These are phyloP conservation scores for Parambassis ranga DNA, from an alignment of 2,797 vertebrate species.

Conservation along the genomic window DNA sequence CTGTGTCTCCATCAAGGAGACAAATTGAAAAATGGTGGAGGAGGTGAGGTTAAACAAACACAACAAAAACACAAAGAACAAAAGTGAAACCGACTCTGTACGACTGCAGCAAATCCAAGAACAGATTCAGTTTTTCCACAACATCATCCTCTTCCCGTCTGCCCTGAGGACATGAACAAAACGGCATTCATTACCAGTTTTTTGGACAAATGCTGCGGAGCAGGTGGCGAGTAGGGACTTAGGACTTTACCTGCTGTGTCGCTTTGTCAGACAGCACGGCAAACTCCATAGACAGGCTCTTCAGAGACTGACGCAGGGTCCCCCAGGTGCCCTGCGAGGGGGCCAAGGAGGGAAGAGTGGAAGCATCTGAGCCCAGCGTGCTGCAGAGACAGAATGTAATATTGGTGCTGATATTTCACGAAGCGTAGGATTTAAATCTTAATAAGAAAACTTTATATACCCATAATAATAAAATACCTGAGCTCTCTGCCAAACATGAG, in stretches of 20 bases:
- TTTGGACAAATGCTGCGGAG: slow-evolving; percentile 12
- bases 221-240: slow-evolving; percentile 8
- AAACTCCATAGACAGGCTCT: slow-evolving; percentile 94
- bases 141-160: slow-evolving; percentile 95
- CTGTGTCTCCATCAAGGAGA: not conserved
- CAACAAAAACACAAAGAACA: not conserved
- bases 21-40: not conserved
- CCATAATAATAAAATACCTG: slow-evolving; percentile 79
- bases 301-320: slow-evolving; percentile 89
- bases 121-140: slow-evolving; percentile 96
- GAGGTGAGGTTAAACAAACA: not conserved
- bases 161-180: slow-evolving; percentile 79
- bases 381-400: slow-evolving; percentile 67
- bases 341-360: slow-evolving; percentile 87
- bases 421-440: slow-evolving; percentile 24
- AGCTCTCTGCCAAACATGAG: slow-evolving; percentile 94
- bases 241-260: slow-evolving; percentile 87
- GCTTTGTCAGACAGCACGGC: slow-evolving; percentile 93
- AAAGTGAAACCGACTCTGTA: slow-evolving; percentile 83
- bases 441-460: slow-evolving; percentile 18
- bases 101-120: slow-evolving; percentile 95
- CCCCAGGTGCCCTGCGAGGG: slow-evolving; percentile 88
- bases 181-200: slow-evolving; percentile 33
- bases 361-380: slow-evolving; percentile 88
- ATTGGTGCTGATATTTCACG: too few species aligned